A percentile compares a stretch with the other conserved stretches of the same genome.
Evolutionary conservation across 2,113 vertebrate genomes (phyloP).

Genomic region (Anolis sagrei): DNA sequence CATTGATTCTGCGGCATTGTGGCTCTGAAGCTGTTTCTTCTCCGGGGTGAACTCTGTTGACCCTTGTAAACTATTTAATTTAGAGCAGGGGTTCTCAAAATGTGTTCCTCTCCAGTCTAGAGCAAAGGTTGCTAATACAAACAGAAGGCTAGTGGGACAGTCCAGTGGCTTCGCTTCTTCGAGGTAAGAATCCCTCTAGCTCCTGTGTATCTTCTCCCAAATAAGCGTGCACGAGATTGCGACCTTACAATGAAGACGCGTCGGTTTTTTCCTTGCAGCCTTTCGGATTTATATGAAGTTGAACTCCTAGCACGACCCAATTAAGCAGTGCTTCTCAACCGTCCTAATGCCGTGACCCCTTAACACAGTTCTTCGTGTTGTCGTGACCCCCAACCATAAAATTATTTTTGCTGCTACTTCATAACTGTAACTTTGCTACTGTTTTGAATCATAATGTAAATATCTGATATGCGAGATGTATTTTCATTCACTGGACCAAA

Average conservation of each 20-base stretch:
- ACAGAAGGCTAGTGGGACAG: neutral
- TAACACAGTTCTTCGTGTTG: too few relatives aligned
- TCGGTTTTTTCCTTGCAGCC: neutral
- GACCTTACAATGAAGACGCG: neutral
- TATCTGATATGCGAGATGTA: too few relatives aligned
- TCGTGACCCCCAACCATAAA: too few relatives aligned
- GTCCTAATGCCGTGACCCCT: too few relatives aligned
- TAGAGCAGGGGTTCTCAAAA: neutral
- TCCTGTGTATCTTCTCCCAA: neutral
- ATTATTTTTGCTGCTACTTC: too few relatives aligned
- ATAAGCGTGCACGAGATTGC: neutral
- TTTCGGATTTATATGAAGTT: too few relatives aligned
- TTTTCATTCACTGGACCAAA: too few relatives aligned
- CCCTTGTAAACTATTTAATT: slow-evolving; percentile 8
- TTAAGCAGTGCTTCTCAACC: too few relatives aligned
- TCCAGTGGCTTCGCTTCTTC: neutral
- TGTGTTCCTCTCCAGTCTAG: neutral
- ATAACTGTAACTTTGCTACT: too few relatives aligned
- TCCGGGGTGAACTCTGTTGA: slow-evolving; percentile 13
- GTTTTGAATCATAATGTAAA: too few relatives aligned
- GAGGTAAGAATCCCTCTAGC: neutral
- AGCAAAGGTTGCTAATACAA: neutral
- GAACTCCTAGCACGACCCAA: too few relatives aligned
- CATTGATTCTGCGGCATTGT: neutral
- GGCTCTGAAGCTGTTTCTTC: neutral